Evolutionary conservation across 1,140 invertebrate genomes (phyloP), one percentile per base, ranked within the genome.

Genomic region (Caenorhabditis inopinata): DNA sequence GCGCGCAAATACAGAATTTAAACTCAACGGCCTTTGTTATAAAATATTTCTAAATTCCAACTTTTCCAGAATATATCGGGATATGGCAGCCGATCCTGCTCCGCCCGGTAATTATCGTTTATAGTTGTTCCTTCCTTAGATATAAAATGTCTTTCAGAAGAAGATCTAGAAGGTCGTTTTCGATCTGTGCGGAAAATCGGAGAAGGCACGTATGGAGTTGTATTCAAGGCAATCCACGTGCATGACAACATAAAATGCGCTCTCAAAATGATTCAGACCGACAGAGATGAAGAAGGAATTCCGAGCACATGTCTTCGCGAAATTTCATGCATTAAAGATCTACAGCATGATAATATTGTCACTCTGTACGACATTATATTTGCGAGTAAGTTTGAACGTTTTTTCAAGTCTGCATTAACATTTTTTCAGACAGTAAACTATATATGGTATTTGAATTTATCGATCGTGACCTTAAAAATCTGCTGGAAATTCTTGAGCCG

Each of bases 371-470:
- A 97, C 91, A 95, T 97, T 6, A 89, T 97, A 1, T 85, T 93
- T 76, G 96, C 89, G 94, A 84, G 84, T 85, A 68, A 74, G 32
- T 74, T 29, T 49, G 18, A 81, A 21, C 76, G 38, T 80, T 73
- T 78, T 47, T 32, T 14, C 48, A 51, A 51, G 12, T 21, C 4
- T 1, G 12, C 82, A 42, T 73, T 86, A 5, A 49, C 48, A 81
- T 58, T 89, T 90, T 93, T 93, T 80, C 90, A 97, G 95, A 97
- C 91, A 94, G 97, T 4, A 89, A 96, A 1, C 94, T 96, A 93
- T 98, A 96, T 89, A 90, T 99, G 74, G 95, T 98, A 58, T 99
- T 99, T 90, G 97, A 99, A 89, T 99, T 94, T 90, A 90, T 99
- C 0, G 94, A 93, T 11, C 98, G 98, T 95, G 97, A 99, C 90